Evolutionary conservation across 2,888 invertebrate species (phyloP), one percentile per base, ranked within the genome.

Genomic region (Eurois occulta): DNA sequence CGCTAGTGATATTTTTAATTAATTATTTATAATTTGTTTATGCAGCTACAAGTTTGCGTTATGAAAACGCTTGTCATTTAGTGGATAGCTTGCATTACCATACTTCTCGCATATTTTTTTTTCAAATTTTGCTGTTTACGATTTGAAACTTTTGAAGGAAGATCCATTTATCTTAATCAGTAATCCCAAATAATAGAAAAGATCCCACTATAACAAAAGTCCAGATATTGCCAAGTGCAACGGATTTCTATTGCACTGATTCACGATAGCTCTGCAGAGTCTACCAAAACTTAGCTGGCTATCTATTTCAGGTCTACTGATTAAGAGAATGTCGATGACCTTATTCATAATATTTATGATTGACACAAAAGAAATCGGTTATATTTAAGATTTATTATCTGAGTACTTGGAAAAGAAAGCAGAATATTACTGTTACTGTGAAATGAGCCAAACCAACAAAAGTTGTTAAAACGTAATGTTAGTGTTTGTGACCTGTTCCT

Each of bases 41-140:
- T 64, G 81, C 83, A 84, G 85, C 83, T 85, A 81, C 11, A 55
- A n/a, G 62, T 70, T 75, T 80, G 52, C 35, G 38, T 65, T 75
- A 48, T 69, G 32, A 60, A 48, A 73, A 71, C 66, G n/a, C 13
- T 70, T 81, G 21, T 60, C 13, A 32, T 75, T 73, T 58, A 38
- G 64, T 65, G 35, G 43, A 18, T 35, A 48, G 18, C 16, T 66
- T 75, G 35, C 48, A 32, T 58, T 11, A 66, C 11, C 32, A 38
- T 62, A 62, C 4, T 64, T 66, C 60, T 52, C 43, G 43, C 16
- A 16, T 43, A n/a, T n/a, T 21, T 55, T 46, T 65, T 60, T 74
- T 74, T 48, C 28, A 28, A 16, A 11, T 73, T 68, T 11, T 35
- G 35, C 18, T 21, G 21, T 38, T 35, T 38, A 38, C 1, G 16